Conservation (phyloP, 2,113 vertebrate genomes). For the Pseudopipra pipra region DNA sequence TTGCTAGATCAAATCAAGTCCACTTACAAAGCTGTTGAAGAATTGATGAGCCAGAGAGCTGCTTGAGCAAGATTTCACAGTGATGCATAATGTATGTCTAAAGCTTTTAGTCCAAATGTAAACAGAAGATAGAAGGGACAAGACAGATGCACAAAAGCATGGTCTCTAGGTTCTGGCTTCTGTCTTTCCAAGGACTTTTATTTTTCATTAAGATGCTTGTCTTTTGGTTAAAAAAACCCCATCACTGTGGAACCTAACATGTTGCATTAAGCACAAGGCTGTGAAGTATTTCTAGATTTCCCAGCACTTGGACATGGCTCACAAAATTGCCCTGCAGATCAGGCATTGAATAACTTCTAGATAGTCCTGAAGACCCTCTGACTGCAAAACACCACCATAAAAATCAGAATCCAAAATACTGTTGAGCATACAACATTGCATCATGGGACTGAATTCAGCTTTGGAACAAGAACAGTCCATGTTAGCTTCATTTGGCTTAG, state of each 20-base stretch:
- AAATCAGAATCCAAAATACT: neutral
- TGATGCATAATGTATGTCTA: slow-evolving; percentile 40
- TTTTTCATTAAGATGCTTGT: slow-evolving; percentile 24
- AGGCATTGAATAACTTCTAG: neutral
- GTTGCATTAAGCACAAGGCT: neutral
- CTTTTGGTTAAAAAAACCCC: neutral
- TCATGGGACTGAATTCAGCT: neutral
- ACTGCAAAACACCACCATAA: neutral
- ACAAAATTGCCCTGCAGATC: neutral
- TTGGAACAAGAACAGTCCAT: neutral
- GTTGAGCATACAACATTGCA: neutral
- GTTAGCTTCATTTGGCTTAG: neutral
- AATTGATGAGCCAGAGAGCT: slow-evolving; percentile 42
- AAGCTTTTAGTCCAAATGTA: slow-evolving; percentile 48
- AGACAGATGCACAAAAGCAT: neutral
- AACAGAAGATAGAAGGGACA: neutral
- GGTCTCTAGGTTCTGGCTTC: neutral
- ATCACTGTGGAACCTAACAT: neutral
- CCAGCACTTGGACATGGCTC: neutral
- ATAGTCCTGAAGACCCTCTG: neutral
- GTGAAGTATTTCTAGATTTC: neutral
- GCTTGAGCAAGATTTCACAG: slow-evolving; percentile 14
- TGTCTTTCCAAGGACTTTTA: neutral
- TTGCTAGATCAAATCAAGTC: slow-evolving; percentile 46
- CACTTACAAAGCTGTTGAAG: slow-evolving; percentile 43